These are phyloP conservation scores for Melieria omissa DNA, from an alignment of 2,888 invertebrate species.

Conservation along the genomic window DNA sequence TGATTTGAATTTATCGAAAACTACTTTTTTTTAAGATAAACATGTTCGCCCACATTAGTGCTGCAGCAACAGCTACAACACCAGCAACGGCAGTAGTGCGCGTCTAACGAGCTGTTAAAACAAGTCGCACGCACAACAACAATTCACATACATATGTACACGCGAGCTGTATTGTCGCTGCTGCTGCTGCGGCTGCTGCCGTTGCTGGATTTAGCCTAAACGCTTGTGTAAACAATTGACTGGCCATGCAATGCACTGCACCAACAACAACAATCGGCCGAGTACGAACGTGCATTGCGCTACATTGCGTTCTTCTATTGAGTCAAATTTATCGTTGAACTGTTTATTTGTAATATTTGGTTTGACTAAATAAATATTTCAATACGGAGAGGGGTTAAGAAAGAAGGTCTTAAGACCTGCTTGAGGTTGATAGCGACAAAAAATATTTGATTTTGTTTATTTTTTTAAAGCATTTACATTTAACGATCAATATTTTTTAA, in stretches of 20 bases:
- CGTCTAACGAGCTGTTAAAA: slow-evolving; percentile 29
- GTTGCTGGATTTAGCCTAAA: slow-evolving; percentile 8
- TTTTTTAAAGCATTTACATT: no score
- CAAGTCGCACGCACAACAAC: slow-evolving; percentile 18
- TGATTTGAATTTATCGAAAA: not conserved
- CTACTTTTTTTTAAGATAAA: slow-evolving; percentile 40
- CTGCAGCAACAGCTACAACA: slow-evolving; percentile 35
- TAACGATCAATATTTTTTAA: no score
- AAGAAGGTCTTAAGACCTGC: no score
- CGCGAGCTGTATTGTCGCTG: slow-evolving; percentile 36
- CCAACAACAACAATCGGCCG: not conserved
- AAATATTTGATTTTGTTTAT: no score
- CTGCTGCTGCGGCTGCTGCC: slow-evolving; percentile 35
- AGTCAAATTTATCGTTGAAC: no score
- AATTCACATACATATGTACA: slow-evolving; percentile 42
- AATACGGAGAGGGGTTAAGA: no score
- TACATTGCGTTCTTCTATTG: no score
- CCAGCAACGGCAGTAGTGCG: slow-evolving; percentile 39
- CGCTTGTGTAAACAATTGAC: slow-evolving; percentile 36
- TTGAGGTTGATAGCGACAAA: no score
- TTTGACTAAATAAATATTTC: no score
- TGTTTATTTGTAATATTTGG: no score
- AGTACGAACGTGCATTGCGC: no score
- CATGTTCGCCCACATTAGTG: slow-evolving; percentile 59
- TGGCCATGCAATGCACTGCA: slow-evolving; percentile 6